phyloP scores from a whole-genome alignment of 2,113 vertebrate species.

The Diglossa brunneiventris region DNA sequence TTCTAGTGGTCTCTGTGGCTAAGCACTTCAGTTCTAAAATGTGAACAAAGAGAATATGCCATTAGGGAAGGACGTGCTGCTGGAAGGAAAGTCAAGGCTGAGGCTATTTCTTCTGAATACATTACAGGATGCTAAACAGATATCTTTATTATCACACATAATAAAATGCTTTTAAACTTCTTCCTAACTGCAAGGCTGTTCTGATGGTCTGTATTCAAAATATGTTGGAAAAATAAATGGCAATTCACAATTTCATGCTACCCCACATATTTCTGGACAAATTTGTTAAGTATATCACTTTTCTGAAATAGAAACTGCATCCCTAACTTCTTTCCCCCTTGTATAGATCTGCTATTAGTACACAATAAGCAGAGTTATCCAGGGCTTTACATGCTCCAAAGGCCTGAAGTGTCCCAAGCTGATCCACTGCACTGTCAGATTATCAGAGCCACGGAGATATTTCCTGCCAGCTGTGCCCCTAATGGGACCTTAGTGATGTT shows the following conservation, averaged over 20 bases:
- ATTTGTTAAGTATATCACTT: neutral
- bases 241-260: neutral
- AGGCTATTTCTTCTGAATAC: neutral
- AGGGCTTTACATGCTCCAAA: constrained; percentile 8
- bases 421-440: constrained; percentile 42
- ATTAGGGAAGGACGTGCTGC: neutral
- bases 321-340: neutral
- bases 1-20: constrained; percentile 18
- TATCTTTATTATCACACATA: constrained; percentile 6
- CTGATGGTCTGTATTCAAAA: neutral
- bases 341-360: neutral
- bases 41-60: constrained; percentile 44
- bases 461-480: constrained; percentile 50
- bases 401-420: constrained; percentile 10
- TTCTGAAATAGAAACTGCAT: constrained; percentile 20
- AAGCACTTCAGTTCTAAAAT: constrained; percentile 56
- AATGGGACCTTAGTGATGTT: constrained; percentile 44
- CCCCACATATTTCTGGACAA: neutral
- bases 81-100: constrained; percentile 25
- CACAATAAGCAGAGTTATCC: constrained; percentile 6
- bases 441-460: neutral
- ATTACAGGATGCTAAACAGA: neutral
- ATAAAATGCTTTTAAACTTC: constrained; percentile 27
- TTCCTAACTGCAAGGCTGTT: constrained; percentile 15
- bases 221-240: neutral